Base-by-base conservation (phyloP, 2,888 invertebrate genomes). In the Amiota minor region DNA sequence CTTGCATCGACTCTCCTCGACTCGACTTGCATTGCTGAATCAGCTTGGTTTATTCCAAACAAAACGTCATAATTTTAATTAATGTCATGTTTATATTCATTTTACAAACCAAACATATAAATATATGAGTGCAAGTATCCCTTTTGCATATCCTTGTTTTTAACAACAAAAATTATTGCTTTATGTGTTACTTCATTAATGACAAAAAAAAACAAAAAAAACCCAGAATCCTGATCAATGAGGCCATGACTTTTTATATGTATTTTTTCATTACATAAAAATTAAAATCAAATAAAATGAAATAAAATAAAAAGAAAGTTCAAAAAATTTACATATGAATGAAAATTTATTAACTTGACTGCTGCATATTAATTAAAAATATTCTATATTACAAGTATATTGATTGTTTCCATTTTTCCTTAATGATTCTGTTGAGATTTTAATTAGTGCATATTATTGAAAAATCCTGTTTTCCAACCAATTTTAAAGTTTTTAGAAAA, bases 31-130 rank as follows among this genome's bases (percentile, higher is more conserved):
- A 35, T 35, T 35, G 35, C 2, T 35, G n/a, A n/a, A n/a, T 35
- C 35, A 6, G 35, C 35, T 35, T 46, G 56, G 49, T 70, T 23
- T 56, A 67, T 53, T 72, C 16, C 46, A 62, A 46, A 49, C 68
- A 59, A 72, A 77, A 72, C 72, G 74, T 79, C 76, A 77, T 76
- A 77, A 77, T 79, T 79, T 79, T 78, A 79, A 80, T 81, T 80
- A 77, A 81, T 76, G 76, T 71, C 73, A 74, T 77, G 73, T 74
- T 74, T 75, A 74, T 80, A 75, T 81, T 23, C 50, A 46, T 68
- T 53, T 68, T 64, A 12, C 47, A 18, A 76, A 72, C 77, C 12
- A 12, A 20, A 18, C n/a, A 20, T 59, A 20, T 20, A 59, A 16
- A 20, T 59, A 20, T 59, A n/a, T 12, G 14, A 12, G 12, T 50